A percentile compares a stretch with the other conserved stretches of the same genome.
Evolutionary conservation across 2,888 invertebrate species (phyloP).

Genomic region (Apodemia hepburni): DNA sequence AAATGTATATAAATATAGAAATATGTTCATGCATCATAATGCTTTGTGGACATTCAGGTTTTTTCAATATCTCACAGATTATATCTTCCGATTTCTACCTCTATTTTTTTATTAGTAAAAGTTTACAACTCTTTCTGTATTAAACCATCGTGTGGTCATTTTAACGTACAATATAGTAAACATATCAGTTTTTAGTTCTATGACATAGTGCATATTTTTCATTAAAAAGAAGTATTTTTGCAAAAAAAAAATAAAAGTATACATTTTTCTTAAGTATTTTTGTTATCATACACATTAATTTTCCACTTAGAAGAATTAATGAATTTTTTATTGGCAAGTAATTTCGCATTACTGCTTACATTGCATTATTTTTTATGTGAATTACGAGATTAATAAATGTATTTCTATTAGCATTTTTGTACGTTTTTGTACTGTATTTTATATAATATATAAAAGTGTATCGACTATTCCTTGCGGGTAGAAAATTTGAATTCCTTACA

Average conservation of each 20-base stretch:
- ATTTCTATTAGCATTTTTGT: no score
- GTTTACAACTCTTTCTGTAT: constrained; percentile 15
- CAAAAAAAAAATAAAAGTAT: constrained; percentile 10
- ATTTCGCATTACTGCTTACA: background rate
- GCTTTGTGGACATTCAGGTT: constrained; percentile 39
- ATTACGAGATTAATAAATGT: no score
- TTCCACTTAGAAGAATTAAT: background rate
- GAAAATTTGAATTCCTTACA: no score
- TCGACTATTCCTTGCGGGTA: no score
- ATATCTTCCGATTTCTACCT: constrained; percentile 47
- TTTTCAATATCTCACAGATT: constrained; percentile 34
- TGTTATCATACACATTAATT: background rate
- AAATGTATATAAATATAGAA: constrained; percentile 69
- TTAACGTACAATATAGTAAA: constrained; percentile 58
- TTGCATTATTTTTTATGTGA: background rate
- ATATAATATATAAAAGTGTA: no score
- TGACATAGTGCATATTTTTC: constrained; percentile 19
- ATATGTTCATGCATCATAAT: constrained; percentile 49
- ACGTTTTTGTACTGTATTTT: no score
- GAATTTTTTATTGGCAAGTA: background rate
- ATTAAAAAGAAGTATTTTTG: constrained; percentile 16
- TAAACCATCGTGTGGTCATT: constrained; percentile 32
- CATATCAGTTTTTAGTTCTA: constrained; percentile 53
- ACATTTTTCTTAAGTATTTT: background rate
- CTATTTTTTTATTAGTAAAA: constrained; percentile 35